These are phyloP conservation scores for Lophura nycthemera DNA, from an alignment of 2,113 vertebrate species.

Conservation along the genomic window DNA sequence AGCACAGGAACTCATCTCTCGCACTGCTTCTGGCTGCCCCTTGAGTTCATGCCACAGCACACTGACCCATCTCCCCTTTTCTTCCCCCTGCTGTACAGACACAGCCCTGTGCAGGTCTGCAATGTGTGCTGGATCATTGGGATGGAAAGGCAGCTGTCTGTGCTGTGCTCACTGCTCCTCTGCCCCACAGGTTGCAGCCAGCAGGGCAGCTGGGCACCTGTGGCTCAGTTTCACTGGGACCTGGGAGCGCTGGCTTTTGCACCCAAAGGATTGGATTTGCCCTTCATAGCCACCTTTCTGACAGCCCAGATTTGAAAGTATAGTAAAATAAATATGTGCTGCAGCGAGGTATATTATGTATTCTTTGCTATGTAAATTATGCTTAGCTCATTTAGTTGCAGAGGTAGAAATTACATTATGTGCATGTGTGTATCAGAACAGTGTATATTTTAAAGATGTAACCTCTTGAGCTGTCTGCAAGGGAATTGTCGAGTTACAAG, in stretches of 20 bases:
- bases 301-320: neutral
- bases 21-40: neutral
- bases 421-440: neutral
- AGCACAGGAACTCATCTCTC: neutral
- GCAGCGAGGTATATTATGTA: neutral
- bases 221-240: neutral
- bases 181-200: neutral
- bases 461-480: neutral
- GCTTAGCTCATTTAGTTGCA: neutral
- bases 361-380: neutral
- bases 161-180: neutral
- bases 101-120: neutral
- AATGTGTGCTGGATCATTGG: neutral
- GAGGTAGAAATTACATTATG: neutral
- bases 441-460: neutral
- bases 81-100: neutral
- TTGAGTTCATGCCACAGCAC: neutral
- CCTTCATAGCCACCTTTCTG: neutral
- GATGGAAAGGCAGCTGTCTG: neutral
- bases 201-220: neutral
- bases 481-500: conserved; percentile 51
- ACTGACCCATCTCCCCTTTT: neutral
- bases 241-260: neutral
- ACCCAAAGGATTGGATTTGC: neutral
- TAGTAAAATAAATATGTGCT: neutral